Percentiles rank a stretch among this genome's conserved stretches.
These are phyloP conservation scores for Tipula helvola DNA, from an alignment of 2,888 invertebrate species.

Conservation along the genomic window DNA sequence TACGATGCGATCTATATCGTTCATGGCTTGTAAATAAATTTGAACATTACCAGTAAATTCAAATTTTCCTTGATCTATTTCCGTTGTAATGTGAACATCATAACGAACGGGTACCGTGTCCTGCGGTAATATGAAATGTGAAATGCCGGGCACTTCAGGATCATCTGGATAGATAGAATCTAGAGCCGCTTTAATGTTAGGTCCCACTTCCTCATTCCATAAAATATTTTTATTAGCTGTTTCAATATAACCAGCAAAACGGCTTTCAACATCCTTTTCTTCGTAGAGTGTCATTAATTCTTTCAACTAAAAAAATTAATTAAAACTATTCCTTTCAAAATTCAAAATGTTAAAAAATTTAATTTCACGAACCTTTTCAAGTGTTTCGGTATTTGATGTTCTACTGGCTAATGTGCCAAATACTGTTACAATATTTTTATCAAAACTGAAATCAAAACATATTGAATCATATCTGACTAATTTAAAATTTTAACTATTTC, in stretches of 20 bases:
- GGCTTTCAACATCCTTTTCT: not conserved
- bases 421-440: not conserved
- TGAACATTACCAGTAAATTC: slow-evolving; percentile 23
- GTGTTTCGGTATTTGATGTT: not conserved
- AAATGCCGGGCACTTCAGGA: not conserved
- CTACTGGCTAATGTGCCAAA: not conserved
- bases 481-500: not conserved
- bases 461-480: not conserved
- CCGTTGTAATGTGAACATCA: slow-evolving; percentile 27
- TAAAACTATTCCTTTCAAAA: not conserved
- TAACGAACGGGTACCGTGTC: slow-evolving; percentile 42
- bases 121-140: slow-evolving; percentile 33
- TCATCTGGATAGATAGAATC: not conserved
- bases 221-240: not conserved
- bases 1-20: slow-evolving; percentile 19
- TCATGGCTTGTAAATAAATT: slow-evolving; percentile 20
- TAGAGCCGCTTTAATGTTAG: not conserved
- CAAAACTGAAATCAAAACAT: not conserved
- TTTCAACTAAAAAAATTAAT: not conserved
- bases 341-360: not conserved
- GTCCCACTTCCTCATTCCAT: not conserved
- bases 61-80: slow-evolving; percentile 23
- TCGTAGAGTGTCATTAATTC: not conserved
- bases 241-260: not conserved
- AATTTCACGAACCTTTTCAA: not conserved